Base-by-base conservation (phyloP, 1,140 invertebrate genomes). In the Tetramorium parvispinum region DNA sequence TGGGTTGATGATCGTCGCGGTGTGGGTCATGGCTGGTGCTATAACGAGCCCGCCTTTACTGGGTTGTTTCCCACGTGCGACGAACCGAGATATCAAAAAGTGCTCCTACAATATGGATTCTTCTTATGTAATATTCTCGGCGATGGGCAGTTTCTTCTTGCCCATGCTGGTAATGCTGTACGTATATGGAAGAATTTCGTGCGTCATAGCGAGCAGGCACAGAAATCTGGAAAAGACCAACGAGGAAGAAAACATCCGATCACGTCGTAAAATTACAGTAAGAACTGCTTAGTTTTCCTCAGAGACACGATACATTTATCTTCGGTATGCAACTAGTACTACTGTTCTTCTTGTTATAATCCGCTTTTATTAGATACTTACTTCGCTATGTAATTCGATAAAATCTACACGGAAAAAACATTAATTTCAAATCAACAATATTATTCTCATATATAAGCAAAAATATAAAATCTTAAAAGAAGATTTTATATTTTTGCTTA, bases 151-250 rank as follows among this genome's bases (percentile, higher is more conserved):
- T 0, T 99, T 99, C 95, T 99, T 98, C 94, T 96, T 99, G 71
- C 98, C 98, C 2, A 97, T 99, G 94, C 95, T 97, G 6, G 97
- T 99, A n/a, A 98, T 99, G 97, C 95, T 98, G 10, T 98, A 98
- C 92, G 98, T 98, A 10, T 99, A 99, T 93, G 96, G 97, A 1
- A 97, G 97, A 91, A 99, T 99, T 94, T 98, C 98, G 7, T 97
- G 97, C 91, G 97, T 98, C 49, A 97, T 98, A 10, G 97, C 97
- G 1, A 96, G 97, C 85, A 94, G 97, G 16, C 96, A 94, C 94
- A 96, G 92, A 89, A 95, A 91, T 91, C 94, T 94, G n/a, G 92
- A 93, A 40, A 86, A 93, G 43, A 87, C 91, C 3, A 91, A 82
- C 24, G 92, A 92, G 6, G 65, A 7, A 11, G 89, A 91, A 16